Conservation (phyloP, 2,113 vertebrate genomes). For the Gobio gobio region DNA sequence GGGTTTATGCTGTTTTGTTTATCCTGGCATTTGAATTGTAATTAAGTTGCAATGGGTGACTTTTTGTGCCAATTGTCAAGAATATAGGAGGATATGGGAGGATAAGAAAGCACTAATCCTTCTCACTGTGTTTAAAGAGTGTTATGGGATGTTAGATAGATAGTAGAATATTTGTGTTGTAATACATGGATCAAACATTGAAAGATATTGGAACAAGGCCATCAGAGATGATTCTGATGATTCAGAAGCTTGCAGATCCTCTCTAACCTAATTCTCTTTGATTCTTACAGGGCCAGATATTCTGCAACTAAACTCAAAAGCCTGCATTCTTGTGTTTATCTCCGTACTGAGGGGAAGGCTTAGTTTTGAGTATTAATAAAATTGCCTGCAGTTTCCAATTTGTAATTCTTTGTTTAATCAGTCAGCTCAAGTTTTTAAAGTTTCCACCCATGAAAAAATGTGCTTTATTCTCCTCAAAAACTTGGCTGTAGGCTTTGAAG, state of each 20-base stretch:
- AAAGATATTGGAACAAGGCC: constrained; percentile 11
- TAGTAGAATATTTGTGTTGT: not conserved
- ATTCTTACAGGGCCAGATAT: constrained; percentile 2
- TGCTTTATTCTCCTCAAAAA: not conserved
- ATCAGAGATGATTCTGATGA: constrained; percentile 8
- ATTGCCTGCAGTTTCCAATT: constrained; percentile 32
- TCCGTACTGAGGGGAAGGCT: not conserved
- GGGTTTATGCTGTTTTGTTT: not conserved
- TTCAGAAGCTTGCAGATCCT: not conserved
- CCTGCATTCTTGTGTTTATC: constrained; percentile 3
- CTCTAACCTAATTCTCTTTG: not conserved
- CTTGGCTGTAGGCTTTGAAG: constrained; percentile 15
- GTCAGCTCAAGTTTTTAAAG: constrained; percentile 22
- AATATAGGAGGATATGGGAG: not conserved
- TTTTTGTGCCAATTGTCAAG: not conserved
- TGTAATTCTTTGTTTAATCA: constrained; percentile 36
- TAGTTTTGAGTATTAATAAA: not conserved
- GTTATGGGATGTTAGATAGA: not conserved
- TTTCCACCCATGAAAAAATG: not conserved
- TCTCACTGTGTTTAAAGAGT: not conserved
- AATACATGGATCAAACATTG: not conserved
- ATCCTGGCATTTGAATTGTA: not conserved
- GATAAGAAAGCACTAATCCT: constrained; percentile 8
- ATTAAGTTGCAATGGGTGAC: not conserved
- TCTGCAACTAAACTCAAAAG: not conserved